Base-by-base conservation (phyloP, 2,113 vertebrate genomes). In the Eleginops maclovinus region DNA sequence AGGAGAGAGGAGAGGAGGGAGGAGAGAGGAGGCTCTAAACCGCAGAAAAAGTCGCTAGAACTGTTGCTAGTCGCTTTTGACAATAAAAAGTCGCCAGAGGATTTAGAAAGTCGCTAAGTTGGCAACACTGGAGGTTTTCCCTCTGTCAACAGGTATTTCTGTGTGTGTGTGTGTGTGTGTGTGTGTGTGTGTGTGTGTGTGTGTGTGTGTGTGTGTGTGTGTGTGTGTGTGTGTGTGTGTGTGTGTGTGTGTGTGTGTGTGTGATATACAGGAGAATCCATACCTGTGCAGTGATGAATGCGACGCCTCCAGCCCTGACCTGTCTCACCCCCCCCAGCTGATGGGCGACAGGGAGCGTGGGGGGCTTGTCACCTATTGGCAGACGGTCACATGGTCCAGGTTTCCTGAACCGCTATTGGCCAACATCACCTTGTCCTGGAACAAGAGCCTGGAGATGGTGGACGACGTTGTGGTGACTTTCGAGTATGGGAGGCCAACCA, bases 261-360 rank as follows among this genome's bases (percentile, higher is more conserved):
- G 50, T 21, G 14, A 63, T 21, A 44, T 46, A 41, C 77, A 99
- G 98, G 97, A 98, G 56, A 99, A 99, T 91, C 98, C 98, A 0
- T 99, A 99, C 92, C 95, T 99, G 93, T 99, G 98, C 94, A 99
- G 98, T 76, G 98, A 99, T 2, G 98, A 99, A 89, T 99, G 98
- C 56, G 98, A 99, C 5, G 97, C 98, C 0, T 96, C 95, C 61
- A 99, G 96, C 73, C 96, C 96, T 0, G 98, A 99, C 80, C 91
- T 99, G 92, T 97, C 98, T 55, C 98, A 99, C 88, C 98, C 98
- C 24, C 96, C 98, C 0, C 96, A 97, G 66, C 91, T 99, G 90
- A 99, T 99, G 98, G 96, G 97, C 0, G 98, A 99, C 91, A 92
- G 95, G 0, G 98, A 99, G 93, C 94, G 96, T 85, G 95, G 96